Conservation (phyloP, 2,797 vertebrate species). For the Thaleichthys pacificus region DNA sequence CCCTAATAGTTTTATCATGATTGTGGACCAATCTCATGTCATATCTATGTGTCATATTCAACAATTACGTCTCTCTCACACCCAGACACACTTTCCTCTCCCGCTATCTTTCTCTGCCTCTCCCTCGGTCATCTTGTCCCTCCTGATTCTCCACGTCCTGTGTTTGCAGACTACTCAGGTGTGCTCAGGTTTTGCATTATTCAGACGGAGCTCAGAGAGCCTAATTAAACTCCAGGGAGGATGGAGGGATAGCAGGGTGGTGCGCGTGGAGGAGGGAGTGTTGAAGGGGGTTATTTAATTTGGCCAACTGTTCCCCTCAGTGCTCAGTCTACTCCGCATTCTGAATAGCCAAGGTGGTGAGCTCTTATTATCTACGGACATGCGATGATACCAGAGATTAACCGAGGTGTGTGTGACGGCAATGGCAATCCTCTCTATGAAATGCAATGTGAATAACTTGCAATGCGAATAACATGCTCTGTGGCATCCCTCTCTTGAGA, state of each 20-base stretch:
- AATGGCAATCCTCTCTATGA: neutral
- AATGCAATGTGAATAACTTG: neutral
- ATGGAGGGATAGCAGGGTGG: neutral
- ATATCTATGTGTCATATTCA: neutral
- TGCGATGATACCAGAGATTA: constrained; percentile 11
- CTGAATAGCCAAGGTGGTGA: neutral
- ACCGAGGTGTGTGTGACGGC: neutral
- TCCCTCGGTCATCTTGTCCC: neutral
- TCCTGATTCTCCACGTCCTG: too few species aligned
- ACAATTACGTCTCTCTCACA: neutral
- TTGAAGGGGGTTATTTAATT: constrained; percentile 29
- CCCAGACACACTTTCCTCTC: constrained; percentile 5
- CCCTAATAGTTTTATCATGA: too few species aligned
- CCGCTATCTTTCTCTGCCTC: neutral
- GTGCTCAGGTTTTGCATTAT: constrained; percentile 45
- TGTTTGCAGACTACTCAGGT: constrained; percentile 31
- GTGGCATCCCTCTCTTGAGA: neutral
- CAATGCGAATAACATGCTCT: neutral
- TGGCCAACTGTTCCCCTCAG: constrained; percentile 19
- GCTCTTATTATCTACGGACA: constrained; percentile 3
- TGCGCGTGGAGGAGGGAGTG: constrained; percentile 15
- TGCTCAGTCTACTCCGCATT: constrained; percentile 21
- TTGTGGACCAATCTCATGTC: neutral
- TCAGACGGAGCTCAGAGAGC: constrained; percentile 32
- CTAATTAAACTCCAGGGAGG: constrained; percentile 51